Percentiles rank a stretch among this genome's conserved stretches.
Conservation (phyloP, 2,113 vertebrate species). For the Ptychochromis oligacanthus region DNA sequence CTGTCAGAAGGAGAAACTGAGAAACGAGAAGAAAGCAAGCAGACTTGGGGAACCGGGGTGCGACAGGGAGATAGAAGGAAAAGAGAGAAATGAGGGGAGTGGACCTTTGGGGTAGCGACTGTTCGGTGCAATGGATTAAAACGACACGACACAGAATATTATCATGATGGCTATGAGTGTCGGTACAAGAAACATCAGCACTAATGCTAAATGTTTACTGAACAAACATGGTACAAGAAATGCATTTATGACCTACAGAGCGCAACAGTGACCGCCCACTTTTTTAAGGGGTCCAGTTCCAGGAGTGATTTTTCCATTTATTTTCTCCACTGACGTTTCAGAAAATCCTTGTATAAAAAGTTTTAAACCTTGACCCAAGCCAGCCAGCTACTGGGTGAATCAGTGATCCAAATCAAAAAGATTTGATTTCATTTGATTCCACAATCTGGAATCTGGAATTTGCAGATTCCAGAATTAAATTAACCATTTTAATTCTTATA, state of each 20-base stretch:
- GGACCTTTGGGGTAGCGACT: background rate
- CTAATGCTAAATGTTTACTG: background rate
- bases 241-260: background rate
- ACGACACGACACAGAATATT: background rate
- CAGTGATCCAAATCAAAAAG: background rate
- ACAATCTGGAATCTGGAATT: too few species aligned
- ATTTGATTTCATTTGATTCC: too few species aligned
- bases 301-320: background rate
- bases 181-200: background rate
- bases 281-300: background rate
- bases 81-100: background rate
- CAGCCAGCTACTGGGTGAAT: background rate
- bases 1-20: slow-evolving; percentile 53
- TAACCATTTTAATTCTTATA: too few species aligned
- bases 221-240: background rate
- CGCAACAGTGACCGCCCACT: background rate
- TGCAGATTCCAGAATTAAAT: background rate
- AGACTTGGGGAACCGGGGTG: background rate
- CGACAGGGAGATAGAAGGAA: slow-evolving; percentile 17
- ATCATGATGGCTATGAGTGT: background rate
- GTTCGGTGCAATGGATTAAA: background rate
- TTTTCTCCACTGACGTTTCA: background rate
- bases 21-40: background rate
- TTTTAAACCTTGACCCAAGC: background rate
- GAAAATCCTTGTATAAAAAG: background rate